Evolutionary conservation across 2,888 invertebrate genomes (phyloP).

Genomic region (Pristionchus japonicus): DNA sequence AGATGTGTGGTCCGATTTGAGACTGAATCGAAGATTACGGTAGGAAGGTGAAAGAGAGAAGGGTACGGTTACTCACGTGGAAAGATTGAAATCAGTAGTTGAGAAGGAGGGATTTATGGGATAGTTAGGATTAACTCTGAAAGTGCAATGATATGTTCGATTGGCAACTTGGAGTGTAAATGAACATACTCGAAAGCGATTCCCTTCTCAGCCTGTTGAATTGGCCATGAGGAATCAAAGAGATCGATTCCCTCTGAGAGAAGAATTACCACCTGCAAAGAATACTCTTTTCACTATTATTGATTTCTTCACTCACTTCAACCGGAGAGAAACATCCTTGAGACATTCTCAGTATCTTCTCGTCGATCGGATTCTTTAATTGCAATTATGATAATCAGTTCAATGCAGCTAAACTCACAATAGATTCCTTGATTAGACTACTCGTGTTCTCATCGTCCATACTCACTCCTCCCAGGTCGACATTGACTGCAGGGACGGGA

Average conservation of each 20-base stretch:
- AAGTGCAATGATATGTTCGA: not conserved
- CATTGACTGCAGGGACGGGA: not conserved
- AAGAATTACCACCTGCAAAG: conserved; percentile 47
- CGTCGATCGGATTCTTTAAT: conserved; percentile 47
- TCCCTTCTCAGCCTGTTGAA: conserved; percentile 64
- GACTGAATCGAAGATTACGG: not conserved
- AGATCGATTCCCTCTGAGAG: conserved; percentile 69
- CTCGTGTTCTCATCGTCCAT: not conserved
- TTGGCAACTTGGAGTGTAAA: not conserved
- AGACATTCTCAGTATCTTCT: conserved; percentile 49
- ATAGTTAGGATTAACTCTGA: not conserved
- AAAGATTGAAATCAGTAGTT: conserved; percentile 5
- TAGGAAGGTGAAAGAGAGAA: not conserved
- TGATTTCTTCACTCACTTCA: not conserved
- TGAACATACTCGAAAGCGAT: not conserved
- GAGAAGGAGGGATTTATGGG: not conserved
- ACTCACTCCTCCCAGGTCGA: conserved; percentile 6
- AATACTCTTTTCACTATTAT: not conserved
- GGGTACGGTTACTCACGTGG: not conserved
- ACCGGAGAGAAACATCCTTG: conserved; percentile 58
- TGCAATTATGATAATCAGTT: not conserved
- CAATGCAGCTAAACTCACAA: not conserved
- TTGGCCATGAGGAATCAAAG: conserved; percentile 71
- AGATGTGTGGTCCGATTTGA: conserved; percentile 55
- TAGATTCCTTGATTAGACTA: conserved; percentile 1